Percentiles rank a stretch among this genome's conserved stretches.
These are phyloP conservation scores for Hippocampus guttulatus DNA, from an alignment of 2,113 vertebrate species.

Conservation along the genomic window DNA sequence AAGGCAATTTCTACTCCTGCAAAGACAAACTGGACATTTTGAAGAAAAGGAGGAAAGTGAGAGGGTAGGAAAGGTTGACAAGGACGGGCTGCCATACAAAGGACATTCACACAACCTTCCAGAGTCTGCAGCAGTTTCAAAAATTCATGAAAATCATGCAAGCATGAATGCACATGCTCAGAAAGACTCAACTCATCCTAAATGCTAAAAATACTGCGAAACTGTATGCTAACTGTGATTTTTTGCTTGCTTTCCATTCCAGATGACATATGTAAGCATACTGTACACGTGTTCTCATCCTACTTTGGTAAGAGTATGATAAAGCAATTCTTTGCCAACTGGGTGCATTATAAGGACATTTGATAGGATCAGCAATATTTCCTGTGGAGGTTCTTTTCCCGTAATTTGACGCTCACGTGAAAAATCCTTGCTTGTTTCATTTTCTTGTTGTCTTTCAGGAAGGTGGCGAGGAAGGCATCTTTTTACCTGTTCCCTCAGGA, in stretches of 20 bases:
- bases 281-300: slow-evolving; percentile 8
- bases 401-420: not conserved
- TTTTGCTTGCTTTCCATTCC: not conserved
- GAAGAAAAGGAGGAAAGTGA: slow-evolving; percentile 16
- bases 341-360: slow-evolving; percentile 7
- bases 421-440: not conserved
- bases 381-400: not conserved
- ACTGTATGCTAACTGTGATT: not conserved
- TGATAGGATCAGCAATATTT: slow-evolving; percentile 5
- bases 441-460: slow-evolving; percentile 52
- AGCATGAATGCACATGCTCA: slow-evolving; percentile 1
- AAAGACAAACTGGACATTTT: slow-evolving; percentile 6
- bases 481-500: slow-evolving; percentile 17
- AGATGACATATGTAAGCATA: too few relatives aligned
- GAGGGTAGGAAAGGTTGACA: not conserved
- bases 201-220: not conserved
- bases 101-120: slow-evolving; percentile 44
- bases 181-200: not conserved
- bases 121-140: slow-evolving; percentile 16
- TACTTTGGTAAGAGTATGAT: slow-evolving; percentile 24
- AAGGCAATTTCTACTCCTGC: not conserved
- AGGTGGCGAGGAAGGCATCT: slow-evolving; percentile 18
- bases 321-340: slow-evolving; percentile 16
- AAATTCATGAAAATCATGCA: not conserved
- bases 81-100: not conserved